Base-by-base conservation (phyloP, 2,113 vertebrate species). In the Paradoxurus hermaphroditus region DNA sequence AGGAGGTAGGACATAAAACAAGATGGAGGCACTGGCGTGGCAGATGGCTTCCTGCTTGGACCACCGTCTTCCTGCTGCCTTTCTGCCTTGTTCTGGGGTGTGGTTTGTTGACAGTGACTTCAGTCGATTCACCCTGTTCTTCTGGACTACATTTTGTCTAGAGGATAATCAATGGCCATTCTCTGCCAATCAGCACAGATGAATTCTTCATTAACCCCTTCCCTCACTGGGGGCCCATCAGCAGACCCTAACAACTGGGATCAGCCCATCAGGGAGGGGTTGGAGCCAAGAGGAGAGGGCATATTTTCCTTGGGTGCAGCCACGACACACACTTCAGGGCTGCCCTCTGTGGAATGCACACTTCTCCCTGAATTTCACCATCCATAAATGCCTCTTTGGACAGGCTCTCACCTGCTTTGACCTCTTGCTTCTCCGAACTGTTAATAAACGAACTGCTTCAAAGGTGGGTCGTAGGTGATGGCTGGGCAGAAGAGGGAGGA, bases 121-220 rank as follows among this genome's bases (percentile, higher is more conserved):
- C 21, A 39, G 1, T 16, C 41, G n/a, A 86, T 65, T 86, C 6
- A 15, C 63, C 1, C 6, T 53, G 39, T 44, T 78, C 78, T 89
- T 79, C 7, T 25, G 19, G 16, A 84, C 83, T 79, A 51, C 23
- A 14, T 83, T 92, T 93, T 73, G 36, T 86, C 91, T 41, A 11
- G 51, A 19, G 23, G 29, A 91, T 51, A 21, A 88, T 67, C 70
- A 56, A 18, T 19, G 85, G 68, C 21, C 29, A 0, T 41, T 94
- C 82, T 95, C 63, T 88, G 87, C 51, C 88, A 49, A 95, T 81
- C 44, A 39, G 29, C 53, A 86, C 79, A 63, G 73, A 51, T 68
- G 97, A 96, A 67, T 94, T 82, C 83, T 67, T 95, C 86, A 49
- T 91, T 59, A 95, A 72, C 14, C 1, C 78, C 25, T 90, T 97